Percentiles rank a stretch among this genome's conserved stretches.
phyloP scores from a whole-genome alignment of 35 echinoderm and acorn worm genomes.

The Amphiura filiformis region DNA sequence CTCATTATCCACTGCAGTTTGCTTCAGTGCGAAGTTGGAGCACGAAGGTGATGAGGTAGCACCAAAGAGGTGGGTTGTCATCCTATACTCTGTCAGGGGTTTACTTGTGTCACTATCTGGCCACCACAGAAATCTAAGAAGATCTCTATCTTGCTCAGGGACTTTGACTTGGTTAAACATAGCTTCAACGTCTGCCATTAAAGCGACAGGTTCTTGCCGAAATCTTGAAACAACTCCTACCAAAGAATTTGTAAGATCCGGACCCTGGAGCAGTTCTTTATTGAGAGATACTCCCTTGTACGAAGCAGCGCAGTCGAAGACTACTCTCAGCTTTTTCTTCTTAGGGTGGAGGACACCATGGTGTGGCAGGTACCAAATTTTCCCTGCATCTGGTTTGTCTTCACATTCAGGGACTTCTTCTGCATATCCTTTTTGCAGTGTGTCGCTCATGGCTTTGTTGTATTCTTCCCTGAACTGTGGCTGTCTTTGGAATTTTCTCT shows the following conservation, averaged over 20 bases:
- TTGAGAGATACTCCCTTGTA: too few relatives aligned
- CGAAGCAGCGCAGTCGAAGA: too few relatives aligned
- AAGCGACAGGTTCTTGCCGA: slow-evolving; percentile 45
- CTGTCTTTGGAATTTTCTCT: background rate
- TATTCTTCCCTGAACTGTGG: slow-evolving; percentile 40
- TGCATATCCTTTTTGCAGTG: slow-evolving; percentile 53
- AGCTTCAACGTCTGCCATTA: slow-evolving; percentile 40
- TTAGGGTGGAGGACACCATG: slow-evolving; percentile 65
- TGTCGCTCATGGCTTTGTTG: slow-evolving; percentile 38
- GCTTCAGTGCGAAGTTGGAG: slow-evolving; percentile 38
- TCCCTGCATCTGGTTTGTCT: slow-evolving; percentile 17
- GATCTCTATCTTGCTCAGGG: slow-evolving; percentile 6
- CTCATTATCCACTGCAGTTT: slow-evolving; percentile 45
- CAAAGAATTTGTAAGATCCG: too few relatives aligned
- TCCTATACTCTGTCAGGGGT: slow-evolving; percentile 24
- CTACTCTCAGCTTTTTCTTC: too few relatives aligned
- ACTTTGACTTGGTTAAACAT: slow-evolving; percentile 70
- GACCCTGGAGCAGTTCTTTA: too few relatives aligned
- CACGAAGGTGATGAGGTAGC: slow-evolving; percentile 51
- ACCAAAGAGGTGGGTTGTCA: slow-evolving; percentile 63
- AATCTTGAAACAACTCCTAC: too few relatives aligned
- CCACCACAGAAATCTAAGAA: slow-evolving; percentile 78
- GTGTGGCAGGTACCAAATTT: slow-evolving; percentile 41
- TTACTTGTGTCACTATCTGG: slow-evolving; percentile 10
- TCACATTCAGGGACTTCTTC: slow-evolving; percentile 42